Percentiles rank a stretch among this genome's conserved stretches.
Conservation (phyloP, 2,888 invertebrate genomes). For the Caenorhabditis wallacei region DNA sequence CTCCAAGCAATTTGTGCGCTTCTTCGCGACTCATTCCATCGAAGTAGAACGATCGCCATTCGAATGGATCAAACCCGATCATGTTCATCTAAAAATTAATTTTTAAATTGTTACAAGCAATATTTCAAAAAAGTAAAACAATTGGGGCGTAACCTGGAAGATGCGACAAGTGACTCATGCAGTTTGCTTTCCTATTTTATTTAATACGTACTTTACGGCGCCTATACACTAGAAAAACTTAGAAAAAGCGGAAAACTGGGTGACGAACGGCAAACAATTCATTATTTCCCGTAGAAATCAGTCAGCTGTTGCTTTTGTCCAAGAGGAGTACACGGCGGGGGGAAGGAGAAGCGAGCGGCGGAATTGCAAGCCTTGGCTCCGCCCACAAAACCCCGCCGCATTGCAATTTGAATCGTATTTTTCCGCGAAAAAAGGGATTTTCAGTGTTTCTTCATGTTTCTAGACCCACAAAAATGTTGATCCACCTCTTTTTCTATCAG, state of each 20-base stretch:
- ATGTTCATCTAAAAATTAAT: constrained; percentile 22
- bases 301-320: constrained; percentile 49
- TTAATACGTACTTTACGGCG: constrained; percentile 20
- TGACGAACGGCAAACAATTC: constrained; percentile 40
- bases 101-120: neutral
- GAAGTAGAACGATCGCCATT: constrained; percentile 78
- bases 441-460: neutral
- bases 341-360: neutral
- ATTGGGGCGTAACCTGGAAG: neutral
- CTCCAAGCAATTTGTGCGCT: constrained; percentile 69
- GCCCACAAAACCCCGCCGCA: constrained; percentile 40
- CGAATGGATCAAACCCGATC: constrained; percentile 77
- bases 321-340: constrained; percentile 51
- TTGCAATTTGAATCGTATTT: constrained; percentile 47
- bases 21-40: constrained; percentile 76
- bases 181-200: constrained; percentile 11
- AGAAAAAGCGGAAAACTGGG: constrained; percentile 15
- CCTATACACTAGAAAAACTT: constrained; percentile 7
- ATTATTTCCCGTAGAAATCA: constrained; percentile 4
- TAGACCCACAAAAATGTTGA: neutral
- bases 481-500: too few relatives aligned
- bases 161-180: neutral
- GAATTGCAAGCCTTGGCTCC: constrained; percentile 18
- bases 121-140: neutral
- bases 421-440: constrained; percentile 41